Conservation (phyloP, 2,113 vertebrate species). For the Myotis lucifugus region DNA sequence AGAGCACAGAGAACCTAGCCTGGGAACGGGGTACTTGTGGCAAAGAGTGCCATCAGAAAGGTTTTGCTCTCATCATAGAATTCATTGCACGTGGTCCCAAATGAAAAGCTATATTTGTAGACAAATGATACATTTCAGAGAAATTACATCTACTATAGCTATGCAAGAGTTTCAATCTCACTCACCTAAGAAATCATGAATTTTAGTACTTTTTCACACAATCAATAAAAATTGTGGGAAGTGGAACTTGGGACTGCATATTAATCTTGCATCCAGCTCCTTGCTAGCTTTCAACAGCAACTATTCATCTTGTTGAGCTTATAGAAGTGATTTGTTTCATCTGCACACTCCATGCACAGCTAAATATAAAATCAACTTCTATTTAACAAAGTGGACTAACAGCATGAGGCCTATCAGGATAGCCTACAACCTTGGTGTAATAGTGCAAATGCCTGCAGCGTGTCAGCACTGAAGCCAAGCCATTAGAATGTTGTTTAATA, state of each 20-base stretch:
- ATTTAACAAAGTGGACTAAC: constrained; percentile 83
- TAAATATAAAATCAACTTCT: constrained; percentile 85
- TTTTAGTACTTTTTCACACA: constrained; percentile 77
- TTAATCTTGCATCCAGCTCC: constrained; percentile 84
- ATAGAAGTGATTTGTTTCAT: constrained; percentile 84
- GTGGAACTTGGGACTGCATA: constrained; percentile 84
- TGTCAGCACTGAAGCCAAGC: constrained; percentile 43
- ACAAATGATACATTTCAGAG: constrained; percentile 77
- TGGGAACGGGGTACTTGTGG: not conserved
- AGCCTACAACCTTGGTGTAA: constrained; percentile 61
- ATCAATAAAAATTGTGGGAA: constrained; percentile 85
- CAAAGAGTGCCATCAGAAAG: not conserved
- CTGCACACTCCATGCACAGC: constrained; percentile 78
- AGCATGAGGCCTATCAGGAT: constrained; percentile 72
- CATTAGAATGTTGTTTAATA: constrained; percentile 53
- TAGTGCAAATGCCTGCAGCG: constrained; percentile 35
- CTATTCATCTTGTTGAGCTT: constrained; percentile 84
- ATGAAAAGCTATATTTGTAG: constrained; percentile 61
- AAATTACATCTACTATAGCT: constrained; percentile 75
- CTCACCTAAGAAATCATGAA: constrained; percentile 74
- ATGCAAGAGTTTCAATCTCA: constrained; percentile 80
- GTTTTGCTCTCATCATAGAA: constrained; percentile 8
- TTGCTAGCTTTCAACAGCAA: constrained; percentile 80
- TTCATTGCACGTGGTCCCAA: constrained; percentile 59
- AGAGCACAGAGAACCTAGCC: not conserved